phyloP scores from a whole-genome alignment of 2,113 vertebrate species.

The Pagrus major region DNA sequence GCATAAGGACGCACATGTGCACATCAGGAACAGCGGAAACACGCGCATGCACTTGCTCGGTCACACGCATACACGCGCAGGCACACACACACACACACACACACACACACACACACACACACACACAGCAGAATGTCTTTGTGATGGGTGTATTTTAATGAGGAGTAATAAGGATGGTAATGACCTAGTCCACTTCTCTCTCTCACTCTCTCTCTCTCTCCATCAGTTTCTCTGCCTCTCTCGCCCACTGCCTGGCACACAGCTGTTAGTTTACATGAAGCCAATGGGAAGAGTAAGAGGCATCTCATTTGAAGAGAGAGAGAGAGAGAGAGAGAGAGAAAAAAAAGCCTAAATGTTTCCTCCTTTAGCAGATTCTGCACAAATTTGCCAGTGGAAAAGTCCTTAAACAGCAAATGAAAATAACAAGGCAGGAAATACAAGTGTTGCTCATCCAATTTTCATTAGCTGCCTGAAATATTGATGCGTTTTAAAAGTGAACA shows the following conservation, averaged over 20 bases:
- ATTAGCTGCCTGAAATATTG: conserved; percentile 81
- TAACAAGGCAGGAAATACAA: conserved; percentile 71
- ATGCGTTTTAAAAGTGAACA: conserved; percentile 81
- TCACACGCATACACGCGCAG: conserved; percentile 19
- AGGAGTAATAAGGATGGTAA: conserved; percentile 87
- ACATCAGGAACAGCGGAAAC: conserved; percentile 57
- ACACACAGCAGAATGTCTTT: conserved; percentile 70
- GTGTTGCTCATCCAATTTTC: conserved; percentile 81
- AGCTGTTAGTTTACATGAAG: conserved; percentile 67
- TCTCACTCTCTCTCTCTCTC: conserved; percentile 37
- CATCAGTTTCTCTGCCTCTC: conserved; percentile 38
- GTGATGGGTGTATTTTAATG: conserved; percentile 86
- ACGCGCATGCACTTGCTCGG: conserved; percentile 25
- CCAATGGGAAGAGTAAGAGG: conserved; percentile 45
- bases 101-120: conserved; percentile 38
- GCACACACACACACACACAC: conserved; percentile 17
- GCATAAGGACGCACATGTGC: conserved; percentile 71
- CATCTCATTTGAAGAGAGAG: conserved; percentile 36
- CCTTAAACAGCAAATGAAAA: conserved; percentile 75
- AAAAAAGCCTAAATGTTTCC: conserved; percentile 8
- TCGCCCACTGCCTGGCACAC: conserved; percentile 46
- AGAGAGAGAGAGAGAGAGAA: too few species aligned
- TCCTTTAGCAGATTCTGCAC: conserved; percentile 57
- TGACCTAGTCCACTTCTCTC: conserved; percentile 76
- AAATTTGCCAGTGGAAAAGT: conserved; percentile 56